Conservation (phyloP, 2,113 vertebrate species). For the Cephalopterus ornatus region DNA sequence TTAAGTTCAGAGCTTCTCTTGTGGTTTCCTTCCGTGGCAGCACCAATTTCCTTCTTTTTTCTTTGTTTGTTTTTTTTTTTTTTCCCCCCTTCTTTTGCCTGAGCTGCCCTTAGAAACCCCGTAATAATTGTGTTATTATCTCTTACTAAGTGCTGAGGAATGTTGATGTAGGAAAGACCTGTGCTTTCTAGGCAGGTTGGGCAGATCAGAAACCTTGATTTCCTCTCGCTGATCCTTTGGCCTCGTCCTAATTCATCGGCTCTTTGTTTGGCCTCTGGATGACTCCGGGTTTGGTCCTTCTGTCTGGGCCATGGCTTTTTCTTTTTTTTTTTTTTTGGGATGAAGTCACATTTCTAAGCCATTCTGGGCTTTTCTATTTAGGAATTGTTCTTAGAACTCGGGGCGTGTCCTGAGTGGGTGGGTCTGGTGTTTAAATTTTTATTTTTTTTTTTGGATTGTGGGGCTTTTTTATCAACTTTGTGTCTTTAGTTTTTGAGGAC, state of each 20-base stretch:
- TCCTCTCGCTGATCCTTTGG: background rate
- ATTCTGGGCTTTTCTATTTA: background rate
- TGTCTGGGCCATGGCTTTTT: background rate
- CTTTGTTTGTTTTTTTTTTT: too few relatives aligned
- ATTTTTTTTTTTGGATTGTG: background rate
- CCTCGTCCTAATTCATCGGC: background rate
- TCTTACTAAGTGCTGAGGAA: conserved; percentile 23
- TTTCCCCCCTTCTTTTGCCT: background rate
- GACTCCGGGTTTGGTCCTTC: background rate
- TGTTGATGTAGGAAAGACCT: conserved; percentile 16
- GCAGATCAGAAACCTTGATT: background rate
- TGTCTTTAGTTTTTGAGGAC: background rate
- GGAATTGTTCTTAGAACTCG: background rate
- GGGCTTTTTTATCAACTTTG: background rate
- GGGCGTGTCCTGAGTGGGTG: fast-evolving
- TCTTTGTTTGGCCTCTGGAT: background rate
- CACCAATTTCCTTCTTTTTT: background rate
- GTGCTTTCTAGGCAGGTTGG: conserved; percentile 58
- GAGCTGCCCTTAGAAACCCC: conserved; percentile 14
- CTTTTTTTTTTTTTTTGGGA: background rate
- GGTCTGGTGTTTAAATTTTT: background rate
- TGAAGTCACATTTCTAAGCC: background rate
- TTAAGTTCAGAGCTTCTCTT: background rate
- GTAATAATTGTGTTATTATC: conserved; percentile 17
- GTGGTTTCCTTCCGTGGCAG: conserved; percentile 26